Evolutionary conservation across 2,797 vertebrate genomes (phyloP).

Genomic region (Rhinatrema bivittatum): DNA sequence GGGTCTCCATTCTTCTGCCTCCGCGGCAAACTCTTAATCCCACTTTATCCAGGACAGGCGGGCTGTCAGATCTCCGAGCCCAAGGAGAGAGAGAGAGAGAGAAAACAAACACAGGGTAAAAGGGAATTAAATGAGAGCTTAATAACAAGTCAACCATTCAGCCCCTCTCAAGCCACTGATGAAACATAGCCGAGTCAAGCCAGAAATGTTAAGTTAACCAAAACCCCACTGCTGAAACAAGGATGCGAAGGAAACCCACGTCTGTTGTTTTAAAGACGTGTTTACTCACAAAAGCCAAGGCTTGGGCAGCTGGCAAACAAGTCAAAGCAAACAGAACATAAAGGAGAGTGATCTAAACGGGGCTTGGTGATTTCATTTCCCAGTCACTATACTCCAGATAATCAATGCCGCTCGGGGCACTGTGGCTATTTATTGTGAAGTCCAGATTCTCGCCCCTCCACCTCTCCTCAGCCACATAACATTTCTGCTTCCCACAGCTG

Average conservation of each 20-base stretch:
- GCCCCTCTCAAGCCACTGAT: slow-evolving; percentile 23
- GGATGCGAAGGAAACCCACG: slow-evolving; percentile 20
- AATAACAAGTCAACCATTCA: slow-evolving; percentile 38
- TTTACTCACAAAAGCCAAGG: slow-evolving; percentile 16
- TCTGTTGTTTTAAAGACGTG: slow-evolving; percentile 27
- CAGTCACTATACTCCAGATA: slow-evolving; percentile 6
- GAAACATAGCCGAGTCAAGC: slow-evolving; percentile 21
- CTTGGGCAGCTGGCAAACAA: slow-evolving; percentile 32
- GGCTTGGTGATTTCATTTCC: slow-evolving; percentile 4
- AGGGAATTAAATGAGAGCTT: slow-evolving; percentile 47
- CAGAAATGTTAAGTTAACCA: slow-evolving; percentile 35
- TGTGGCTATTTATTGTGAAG: too few species aligned
- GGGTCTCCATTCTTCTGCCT: neutral
- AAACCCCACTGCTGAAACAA: slow-evolving; percentile 8
- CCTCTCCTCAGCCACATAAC: too few species aligned
- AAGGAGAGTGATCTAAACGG: slow-evolving; percentile 17
- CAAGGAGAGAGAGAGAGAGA: slow-evolving; percentile 1
- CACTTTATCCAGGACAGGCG: slow-evolving; percentile 82
- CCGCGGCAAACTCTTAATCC: slow-evolving; percentile 57
- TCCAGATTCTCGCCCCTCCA: too few species aligned
- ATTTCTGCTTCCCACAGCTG: too few species aligned
- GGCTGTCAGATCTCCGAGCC: slow-evolving; percentile 68
- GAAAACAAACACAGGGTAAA: slow-evolving; percentile 29
- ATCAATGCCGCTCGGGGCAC: too few species aligned
- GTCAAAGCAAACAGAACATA: neutral